Conservation (phyloP, 37 sponge, comb jelly and placozoan genomes). For the Amphimedon queenslandica region DNA sequence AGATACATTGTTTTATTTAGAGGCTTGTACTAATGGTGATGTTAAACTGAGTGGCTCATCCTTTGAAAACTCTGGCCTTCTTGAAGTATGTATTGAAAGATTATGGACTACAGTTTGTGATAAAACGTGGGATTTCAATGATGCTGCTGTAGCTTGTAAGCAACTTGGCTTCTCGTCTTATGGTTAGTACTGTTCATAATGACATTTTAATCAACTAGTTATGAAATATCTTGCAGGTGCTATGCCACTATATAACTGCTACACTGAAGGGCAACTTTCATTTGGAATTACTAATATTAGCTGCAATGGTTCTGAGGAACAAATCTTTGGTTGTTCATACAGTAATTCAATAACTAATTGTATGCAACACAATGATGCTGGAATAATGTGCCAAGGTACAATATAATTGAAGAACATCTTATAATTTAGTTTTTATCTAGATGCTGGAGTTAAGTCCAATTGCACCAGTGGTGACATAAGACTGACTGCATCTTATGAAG, state of each 20-base stretch:
- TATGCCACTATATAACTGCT: neutral
- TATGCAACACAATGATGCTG: neutral
- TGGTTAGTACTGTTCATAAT: neutral
- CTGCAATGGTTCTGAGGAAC: neutral
- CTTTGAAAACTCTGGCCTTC: neutral
- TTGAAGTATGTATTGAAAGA: neutral
- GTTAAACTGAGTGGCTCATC: neutral
- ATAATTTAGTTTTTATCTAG: neutral
- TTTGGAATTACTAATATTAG: neutral
- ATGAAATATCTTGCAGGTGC: neutral
- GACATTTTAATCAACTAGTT: neutral
- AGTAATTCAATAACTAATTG: neutral
- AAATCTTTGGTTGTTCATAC: neutral
- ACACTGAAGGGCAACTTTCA: neutral
- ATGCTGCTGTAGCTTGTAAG: neutral
- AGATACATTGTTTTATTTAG: neutral
- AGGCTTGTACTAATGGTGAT: neutral
- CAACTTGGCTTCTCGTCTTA: neutral
- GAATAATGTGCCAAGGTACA: neutral
- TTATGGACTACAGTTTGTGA: neutral
- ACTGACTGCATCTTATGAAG: neutral
- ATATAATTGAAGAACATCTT: no score
- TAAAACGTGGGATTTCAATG: neutral
- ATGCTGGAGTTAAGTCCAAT: neutral
- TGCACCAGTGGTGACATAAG: neutral